phyloP scores from a whole-genome alignment of 2,797 vertebrate species.

The Emydoidea blandingii region DNA sequence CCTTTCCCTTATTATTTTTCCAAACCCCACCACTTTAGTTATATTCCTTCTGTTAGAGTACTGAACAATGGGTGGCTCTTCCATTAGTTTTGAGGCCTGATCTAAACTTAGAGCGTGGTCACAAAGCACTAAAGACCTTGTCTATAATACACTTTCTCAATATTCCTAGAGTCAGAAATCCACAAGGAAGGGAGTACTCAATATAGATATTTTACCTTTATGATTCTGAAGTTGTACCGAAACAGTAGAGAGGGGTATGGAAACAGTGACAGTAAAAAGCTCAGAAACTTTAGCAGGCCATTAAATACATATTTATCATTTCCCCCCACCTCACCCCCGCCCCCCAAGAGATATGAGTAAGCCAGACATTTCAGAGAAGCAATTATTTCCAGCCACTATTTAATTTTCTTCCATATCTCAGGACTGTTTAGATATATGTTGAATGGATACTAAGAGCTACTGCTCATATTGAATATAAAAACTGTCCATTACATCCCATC shows the following conservation, averaged over 20 bases:
- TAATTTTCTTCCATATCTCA: constrained; percentile 8
- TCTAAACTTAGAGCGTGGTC: neutral
- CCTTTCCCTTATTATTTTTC: neutral
- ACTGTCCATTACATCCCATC: constrained; percentile 42
- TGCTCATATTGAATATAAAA: constrained; percentile 4
- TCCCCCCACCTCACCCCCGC: neutral
- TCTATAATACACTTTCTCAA: neutral
- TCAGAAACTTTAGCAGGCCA: neutral
- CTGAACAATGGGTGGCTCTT: neutral
- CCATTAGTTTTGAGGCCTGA: neutral
- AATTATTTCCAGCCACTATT: neutral
- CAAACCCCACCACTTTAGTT: neutral
- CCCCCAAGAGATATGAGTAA: neutral
- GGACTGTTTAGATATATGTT: constrained; percentile 24
- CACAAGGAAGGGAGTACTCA: neutral
- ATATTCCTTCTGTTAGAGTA: neutral
- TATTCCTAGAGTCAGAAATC: neutral
- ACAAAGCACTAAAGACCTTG: neutral
- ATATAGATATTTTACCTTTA: neutral
- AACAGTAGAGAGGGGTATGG: neutral
- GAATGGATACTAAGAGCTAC: neutral
- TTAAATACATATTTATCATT: neutral
- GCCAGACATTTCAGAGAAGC: neutral
- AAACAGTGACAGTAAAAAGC: neutral
- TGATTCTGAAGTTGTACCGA: neutral